Conservation (phyloP, 2,113 vertebrate species). For the Trochalopteron elliotii region DNA sequence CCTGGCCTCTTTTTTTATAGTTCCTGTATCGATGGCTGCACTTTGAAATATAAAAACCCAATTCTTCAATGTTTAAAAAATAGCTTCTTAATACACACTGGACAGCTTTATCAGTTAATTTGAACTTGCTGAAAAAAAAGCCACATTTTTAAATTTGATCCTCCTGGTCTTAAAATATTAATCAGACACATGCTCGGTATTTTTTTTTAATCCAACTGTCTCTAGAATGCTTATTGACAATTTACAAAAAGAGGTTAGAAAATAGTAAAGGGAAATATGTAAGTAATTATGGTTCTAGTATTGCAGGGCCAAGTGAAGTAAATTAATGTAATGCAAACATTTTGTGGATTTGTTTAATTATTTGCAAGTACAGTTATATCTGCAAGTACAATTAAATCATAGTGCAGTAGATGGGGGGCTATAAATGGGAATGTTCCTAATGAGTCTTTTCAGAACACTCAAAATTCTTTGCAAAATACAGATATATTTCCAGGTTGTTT, state of each 20-base stretch:
- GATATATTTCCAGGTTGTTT: neutral
- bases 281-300: conserved; percentile 71
- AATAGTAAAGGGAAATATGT: conserved; percentile 75
- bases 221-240: conserved; percentile 75
- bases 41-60: neutral
- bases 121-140: neutral
- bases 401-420: neutral
- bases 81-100: neutral
- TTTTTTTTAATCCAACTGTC: conserved; percentile 72
- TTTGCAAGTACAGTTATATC: conserved; percentile 69
- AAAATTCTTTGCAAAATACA: neutral
- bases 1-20: neutral
- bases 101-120: conserved; percentile 16
- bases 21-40: neutral
- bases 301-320: conserved; percentile 66
- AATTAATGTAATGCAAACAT: conserved; percentile 68
- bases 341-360: conserved; percentile 74
- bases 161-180: conserved; percentile 78
- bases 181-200: conserved; percentile 69
- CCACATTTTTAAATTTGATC: conserved; percentile 65
- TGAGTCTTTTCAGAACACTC: conserved; percentile 3
- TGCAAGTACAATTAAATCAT: conserved; percentile 63
- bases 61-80: neutral
- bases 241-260: conserved; percentile 74
- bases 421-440: conserved; percentile 23